phyloP scores from a whole-genome alignment of 2,888 invertebrate genomes.

The Chrysomela aeneicollis region DNA sequence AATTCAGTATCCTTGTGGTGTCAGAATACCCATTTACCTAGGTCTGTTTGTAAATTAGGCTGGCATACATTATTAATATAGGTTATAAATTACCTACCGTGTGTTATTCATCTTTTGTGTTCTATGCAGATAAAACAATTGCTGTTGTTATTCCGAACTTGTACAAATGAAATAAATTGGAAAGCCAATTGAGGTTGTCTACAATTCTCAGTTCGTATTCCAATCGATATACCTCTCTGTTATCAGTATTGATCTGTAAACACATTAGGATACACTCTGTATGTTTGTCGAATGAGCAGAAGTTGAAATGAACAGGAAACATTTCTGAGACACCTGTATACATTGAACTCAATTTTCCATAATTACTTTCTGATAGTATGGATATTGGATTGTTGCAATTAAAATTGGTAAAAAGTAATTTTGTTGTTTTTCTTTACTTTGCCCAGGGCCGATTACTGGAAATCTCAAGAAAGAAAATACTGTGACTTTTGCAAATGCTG shows the following conservation, averaged over 20 bases:
- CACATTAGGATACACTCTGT: neutral
- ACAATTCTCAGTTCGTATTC: no score
- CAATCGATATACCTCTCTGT: conserved; percentile 12
- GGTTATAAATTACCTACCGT: neutral
- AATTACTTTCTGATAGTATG: conserved; percentile 32
- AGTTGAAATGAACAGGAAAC: neutral
- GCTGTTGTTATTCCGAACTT: neutral
- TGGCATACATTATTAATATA: no score
- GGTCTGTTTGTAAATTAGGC: no score
- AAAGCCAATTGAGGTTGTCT: neutral
- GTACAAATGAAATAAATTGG: neutral
- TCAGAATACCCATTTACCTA: no score
- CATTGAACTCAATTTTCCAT: conserved; percentile 27
- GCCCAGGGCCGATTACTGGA: conserved; percentile 88
- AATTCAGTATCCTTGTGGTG: no score
- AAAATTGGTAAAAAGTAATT: conserved; percentile 20
- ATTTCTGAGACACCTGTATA: neutral
- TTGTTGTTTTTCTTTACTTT: neutral
- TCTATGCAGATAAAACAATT: neutral
- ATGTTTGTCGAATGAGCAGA: conserved; percentile 20
- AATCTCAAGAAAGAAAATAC: conserved; percentile 92
- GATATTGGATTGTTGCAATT: conserved; percentile 31
- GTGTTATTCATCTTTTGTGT: neutral
- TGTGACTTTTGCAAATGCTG: conserved; percentile 99
- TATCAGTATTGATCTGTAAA: conserved; percentile 12